These are phyloP conservation scores for Leucoraja ocellata DNA, from an alignment of 2,797 vertebrate species.

Conservation along the genomic window DNA sequence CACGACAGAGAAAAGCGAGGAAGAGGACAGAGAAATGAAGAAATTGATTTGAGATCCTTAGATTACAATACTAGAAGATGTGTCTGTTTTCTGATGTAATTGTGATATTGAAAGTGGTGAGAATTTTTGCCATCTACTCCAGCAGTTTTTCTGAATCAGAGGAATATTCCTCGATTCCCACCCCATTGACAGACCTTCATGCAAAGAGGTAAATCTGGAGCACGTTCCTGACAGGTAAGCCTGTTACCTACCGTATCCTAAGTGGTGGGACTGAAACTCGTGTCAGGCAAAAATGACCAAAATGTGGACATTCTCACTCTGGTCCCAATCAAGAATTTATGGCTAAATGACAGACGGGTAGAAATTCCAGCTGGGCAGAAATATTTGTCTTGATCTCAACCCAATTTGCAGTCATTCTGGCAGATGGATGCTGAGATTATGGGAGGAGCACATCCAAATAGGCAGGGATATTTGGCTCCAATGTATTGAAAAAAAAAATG, in stretches of 20 bases:
- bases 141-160: neutral
- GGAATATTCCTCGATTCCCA: neutral
- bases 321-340: too few relatives aligned
- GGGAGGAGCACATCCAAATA: neutral
- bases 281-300: neutral
- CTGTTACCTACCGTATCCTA: neutral
- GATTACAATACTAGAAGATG: neutral
- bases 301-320: neutral
- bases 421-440: neutral
- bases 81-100: neutral
- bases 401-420: neutral
- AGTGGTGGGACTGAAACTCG: neutral
- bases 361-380: neutral
- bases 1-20: neutral
- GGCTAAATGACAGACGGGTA: neutral
- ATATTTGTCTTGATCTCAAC: neutral
- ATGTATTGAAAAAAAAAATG: neutral
- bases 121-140: neutral
- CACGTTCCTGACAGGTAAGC: neutral
- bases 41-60: neutral
- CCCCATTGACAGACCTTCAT: neutral
- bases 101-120: neutral
- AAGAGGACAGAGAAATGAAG: neutral
- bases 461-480: neutral
- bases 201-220: neutral